Base-by-base conservation (phyloP, 2,797 vertebrate genomes). In the Decapterus maruadsi region DNA sequence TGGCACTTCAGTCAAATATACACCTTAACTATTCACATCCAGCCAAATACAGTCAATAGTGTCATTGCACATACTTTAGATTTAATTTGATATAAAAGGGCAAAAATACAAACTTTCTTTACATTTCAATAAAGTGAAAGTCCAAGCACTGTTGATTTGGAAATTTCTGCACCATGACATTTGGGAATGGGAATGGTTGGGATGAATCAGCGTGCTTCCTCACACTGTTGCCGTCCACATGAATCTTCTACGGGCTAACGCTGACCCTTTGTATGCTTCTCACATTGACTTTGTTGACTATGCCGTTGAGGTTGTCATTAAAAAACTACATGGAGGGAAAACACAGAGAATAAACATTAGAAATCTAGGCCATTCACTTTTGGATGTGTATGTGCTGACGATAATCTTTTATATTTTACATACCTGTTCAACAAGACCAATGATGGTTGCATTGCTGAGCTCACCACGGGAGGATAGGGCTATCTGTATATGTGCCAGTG, bases 261-360 rank as follows among this genome's bases (percentile, higher is more conserved):
- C 0, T 1, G 12, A 73, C 10, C 8, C 0, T 72, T 31, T 61
- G 16, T 66, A 88, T 72, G 3, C 26, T 50, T 50, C 0, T 78
- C 31, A 88, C 81, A 0, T 1, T 77, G 34, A 81, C 1, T 2
- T 5, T 42, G 69, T 68, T 55, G 12, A 1, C 5, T 20, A 53
- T 81, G 75, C 71, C 85, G 16, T 66, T 82, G 19, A 51, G 72
- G 53, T 56, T 45, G 0, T 60, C 20, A 51, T 11, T 51, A 1
- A 91, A 76, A 45, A 82, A 70, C 87, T 90, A 26, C 29, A 77
- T 42, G 4, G 56, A 73, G 8, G 81, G n/a, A 70, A 66, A 77
- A 76, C n/a, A 66, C 19, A 63, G 12, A 68, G 1, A 57, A 38
- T 56, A 43, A 16, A 64, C 29, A 62, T 58, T 2, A 62, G 29